These are phyloP conservation scores for Zenarchopterus dispar DNA, from an alignment of 2,797 vertebrate species.

Conservation along the genomic window DNA sequence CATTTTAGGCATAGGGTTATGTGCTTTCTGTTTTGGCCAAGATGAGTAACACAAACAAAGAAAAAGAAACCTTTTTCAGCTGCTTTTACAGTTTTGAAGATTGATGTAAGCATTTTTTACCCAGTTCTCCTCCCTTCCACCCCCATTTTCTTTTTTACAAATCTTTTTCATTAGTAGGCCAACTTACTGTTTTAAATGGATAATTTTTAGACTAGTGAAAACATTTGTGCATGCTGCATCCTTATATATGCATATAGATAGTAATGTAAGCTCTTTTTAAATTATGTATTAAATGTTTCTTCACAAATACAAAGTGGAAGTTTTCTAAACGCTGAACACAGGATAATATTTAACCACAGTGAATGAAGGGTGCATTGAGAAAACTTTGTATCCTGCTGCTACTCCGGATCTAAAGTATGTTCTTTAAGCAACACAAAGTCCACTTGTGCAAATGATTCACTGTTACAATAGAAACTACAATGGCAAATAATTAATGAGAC, in stretches of 20 bases:
- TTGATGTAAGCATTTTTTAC: too few relatives aligned
- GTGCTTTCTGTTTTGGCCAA: too few relatives aligned
- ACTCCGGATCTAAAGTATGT: too few relatives aligned
- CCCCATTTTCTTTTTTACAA: too few relatives aligned
- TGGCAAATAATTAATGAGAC: slow-evolving; percentile 38
- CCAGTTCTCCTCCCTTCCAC: too few relatives aligned
- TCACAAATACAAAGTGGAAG: too few relatives aligned
- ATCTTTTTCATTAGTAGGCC: too few relatives aligned
- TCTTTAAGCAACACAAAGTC: slow-evolving; percentile 33
- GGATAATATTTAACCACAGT: slow-evolving; percentile 4
- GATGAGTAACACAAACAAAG: too few relatives aligned
- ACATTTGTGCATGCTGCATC: not conserved
- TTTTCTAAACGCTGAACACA: not conserved
- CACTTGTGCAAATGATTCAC: slow-evolving; percentile 48
- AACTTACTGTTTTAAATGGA: not conserved
- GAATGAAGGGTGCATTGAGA: not conserved
- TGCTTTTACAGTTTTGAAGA: too few relatives aligned
- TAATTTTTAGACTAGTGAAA: not conserved
- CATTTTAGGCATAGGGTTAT: too few relatives aligned
- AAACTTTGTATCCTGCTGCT: too few relatives aligned
- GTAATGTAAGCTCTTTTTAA: not conserved
- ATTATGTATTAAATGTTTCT: not conserved
- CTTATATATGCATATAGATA: not conserved
- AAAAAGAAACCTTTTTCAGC: too few relatives aligned
- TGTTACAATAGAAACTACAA: slow-evolving; percentile 24